Evolutionary conservation across 2,797 vertebrate genomes (phyloP).

Genomic region (Acanthurus tractus): DNA sequence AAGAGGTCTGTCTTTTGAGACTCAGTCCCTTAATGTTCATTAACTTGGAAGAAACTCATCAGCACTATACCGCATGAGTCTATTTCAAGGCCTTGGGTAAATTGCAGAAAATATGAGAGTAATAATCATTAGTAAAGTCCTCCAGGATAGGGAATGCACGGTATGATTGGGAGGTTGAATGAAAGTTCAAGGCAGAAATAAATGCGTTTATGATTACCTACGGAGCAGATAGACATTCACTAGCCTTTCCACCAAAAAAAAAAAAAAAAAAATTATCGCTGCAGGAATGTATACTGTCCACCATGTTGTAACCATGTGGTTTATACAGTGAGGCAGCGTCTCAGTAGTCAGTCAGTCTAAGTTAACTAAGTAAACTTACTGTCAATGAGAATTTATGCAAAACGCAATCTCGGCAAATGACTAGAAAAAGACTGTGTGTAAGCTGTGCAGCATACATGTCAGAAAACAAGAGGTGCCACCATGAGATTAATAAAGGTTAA

Average conservation of each 20-base stretch:
- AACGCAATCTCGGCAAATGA: slow-evolving; percentile 3
- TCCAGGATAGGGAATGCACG: slow-evolving; percentile 50
- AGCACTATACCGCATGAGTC: slow-evolving; percentile 47
- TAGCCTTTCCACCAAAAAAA: slow-evolving; percentile 1
- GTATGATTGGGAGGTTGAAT: slow-evolving; percentile 63
- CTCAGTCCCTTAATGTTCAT: slow-evolving; percentile 66
- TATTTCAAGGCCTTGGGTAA: slow-evolving; percentile 66
- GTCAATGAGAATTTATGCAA: slow-evolving; percentile 22
- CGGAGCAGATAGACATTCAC: slow-evolving; percentile 23
- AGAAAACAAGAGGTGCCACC: background rate
- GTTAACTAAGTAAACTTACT: slow-evolving; percentile 4
- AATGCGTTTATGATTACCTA: slow-evolving; percentile 56
- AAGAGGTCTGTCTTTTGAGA: slow-evolving; percentile 42
- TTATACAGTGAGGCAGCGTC: background rate
- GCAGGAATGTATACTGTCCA: background rate
- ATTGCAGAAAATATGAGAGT: slow-evolving; percentile 62
- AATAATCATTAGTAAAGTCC: slow-evolving; percentile 71
- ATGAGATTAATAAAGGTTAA: slow-evolving; percentile 20
- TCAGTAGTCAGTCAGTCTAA: too few species aligned
- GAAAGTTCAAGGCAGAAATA: slow-evolving; percentile 63
- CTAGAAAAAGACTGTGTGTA: slow-evolving; percentile 29
- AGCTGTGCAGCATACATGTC: slow-evolving; percentile 15
- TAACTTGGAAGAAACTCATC: slow-evolving; percentile 69
- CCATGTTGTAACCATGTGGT: background rate
- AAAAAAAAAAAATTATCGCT: too few species aligned